phyloP scores from a whole-genome alignment of 2,113 vertebrate genomes.

The Merops nubicus region DNA sequence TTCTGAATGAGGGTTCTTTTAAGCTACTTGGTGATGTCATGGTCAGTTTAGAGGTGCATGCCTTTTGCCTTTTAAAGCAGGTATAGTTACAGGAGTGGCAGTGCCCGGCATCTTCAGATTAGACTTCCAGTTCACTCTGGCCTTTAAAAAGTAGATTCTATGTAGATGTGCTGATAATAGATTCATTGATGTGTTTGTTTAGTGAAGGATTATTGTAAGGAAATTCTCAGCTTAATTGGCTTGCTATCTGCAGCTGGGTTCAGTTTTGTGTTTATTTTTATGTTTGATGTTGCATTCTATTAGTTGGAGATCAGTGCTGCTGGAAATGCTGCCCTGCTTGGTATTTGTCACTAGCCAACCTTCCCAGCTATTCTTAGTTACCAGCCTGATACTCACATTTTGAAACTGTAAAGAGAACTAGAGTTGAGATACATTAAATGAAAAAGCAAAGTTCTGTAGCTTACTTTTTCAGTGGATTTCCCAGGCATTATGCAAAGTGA shows the following conservation, averaged over 20 bases:
- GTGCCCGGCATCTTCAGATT: background rate
- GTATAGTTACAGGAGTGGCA: background rate
- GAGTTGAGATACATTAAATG: background rate
- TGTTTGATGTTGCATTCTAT: background rate
- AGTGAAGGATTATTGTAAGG: background rate
- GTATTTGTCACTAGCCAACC: background rate
- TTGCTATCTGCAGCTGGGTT: background rate
- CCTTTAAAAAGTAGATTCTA: background rate
- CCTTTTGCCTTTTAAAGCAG: background rate
- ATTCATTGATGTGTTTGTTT: background rate
- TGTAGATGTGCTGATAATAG: background rate
- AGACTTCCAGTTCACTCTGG: background rate
- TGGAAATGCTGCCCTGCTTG: background rate
- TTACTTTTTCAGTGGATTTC: background rate
- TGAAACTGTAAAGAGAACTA: too few species aligned
- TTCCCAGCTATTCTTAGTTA: background rate
- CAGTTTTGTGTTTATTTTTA: background rate
- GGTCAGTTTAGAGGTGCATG: background rate
- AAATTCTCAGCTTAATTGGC: background rate
- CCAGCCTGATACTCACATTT: background rate
- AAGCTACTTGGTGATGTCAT: background rate
- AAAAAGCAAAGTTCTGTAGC: background rate
- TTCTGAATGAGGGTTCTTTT: background rate
- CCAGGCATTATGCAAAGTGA: background rate
- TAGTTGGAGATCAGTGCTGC: background rate